A percentile compares a stretch with the other conserved stretches of the same genome.
Evolutionary conservation across 2,888 invertebrate species (phyloP).

Genomic region (Coelopa pilipes): DNA sequence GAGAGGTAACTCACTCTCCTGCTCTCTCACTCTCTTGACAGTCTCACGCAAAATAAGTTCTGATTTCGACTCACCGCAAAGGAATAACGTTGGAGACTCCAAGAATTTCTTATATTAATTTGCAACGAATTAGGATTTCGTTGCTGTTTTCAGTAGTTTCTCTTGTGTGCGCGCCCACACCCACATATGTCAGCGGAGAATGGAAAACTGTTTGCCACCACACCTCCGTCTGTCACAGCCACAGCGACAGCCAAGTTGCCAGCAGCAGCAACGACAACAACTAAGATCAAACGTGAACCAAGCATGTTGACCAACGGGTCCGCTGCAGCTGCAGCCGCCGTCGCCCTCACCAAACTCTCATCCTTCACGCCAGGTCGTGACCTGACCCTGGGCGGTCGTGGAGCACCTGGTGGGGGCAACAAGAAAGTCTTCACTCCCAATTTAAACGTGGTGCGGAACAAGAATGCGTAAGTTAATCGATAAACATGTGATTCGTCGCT

Average conservation of each 20-base stretch:
- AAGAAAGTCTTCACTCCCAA: slow-evolving; percentile 74
- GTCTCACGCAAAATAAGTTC: not conserved
- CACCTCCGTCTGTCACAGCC: slow-evolving; percentile 19
- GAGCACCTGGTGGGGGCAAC: slow-evolving; percentile 55
- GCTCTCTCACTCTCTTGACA: not conserved
- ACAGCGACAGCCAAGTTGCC: slow-evolving; percentile 26
- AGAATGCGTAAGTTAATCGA: slow-evolving; percentile 65
- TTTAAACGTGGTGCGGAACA: slow-evolving; percentile 72
- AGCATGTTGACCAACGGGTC: slow-evolving; percentile 40
- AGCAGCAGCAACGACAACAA: slow-evolving; percentile 20
- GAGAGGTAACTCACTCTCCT: not conserved
- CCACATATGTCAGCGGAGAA: slow-evolving; percentile 36
- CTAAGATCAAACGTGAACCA: slow-evolving; percentile 40
- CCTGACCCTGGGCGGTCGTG: slow-evolving; percentile 70
- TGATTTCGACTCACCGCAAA: not conserved
- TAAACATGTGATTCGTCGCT: slow-evolving; percentile 20
- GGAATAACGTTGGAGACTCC: no score
- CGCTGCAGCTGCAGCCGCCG: no score
- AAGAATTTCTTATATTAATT: no score
- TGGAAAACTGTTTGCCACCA: slow-evolving; percentile 40
- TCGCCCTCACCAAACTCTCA: slow-evolving; percentile 59
- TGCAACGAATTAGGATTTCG: no score
- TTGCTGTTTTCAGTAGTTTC: no score
- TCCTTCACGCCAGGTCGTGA: slow-evolving; percentile 71
- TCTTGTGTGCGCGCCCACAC: slow-evolving; percentile 4